Conservation (phyloP, 2,113 vertebrate genomes). For the Paradoxurus hermaphroditus region DNA sequence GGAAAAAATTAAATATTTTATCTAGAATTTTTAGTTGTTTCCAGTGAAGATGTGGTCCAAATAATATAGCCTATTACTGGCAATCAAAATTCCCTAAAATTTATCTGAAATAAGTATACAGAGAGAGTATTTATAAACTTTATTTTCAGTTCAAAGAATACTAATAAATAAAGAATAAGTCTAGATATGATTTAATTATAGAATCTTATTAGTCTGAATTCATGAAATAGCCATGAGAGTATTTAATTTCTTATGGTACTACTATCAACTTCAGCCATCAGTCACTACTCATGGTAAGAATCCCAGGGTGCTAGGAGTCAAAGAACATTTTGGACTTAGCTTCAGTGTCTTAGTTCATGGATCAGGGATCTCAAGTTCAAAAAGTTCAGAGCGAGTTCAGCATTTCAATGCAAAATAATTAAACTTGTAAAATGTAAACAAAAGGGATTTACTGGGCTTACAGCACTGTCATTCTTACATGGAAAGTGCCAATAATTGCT, state of each 20-base stretch:
- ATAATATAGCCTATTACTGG: background rate
- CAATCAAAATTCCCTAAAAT: background rate
- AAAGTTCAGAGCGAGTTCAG: background rate
- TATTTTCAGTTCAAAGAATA: slow-evolving; percentile 27
- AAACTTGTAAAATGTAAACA: background rate
- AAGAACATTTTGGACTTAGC: background rate
- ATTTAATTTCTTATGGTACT: background rate
- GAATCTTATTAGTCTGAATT: background rate
- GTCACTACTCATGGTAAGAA: background rate
- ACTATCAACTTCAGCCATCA: background rate
- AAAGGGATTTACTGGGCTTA: background rate
- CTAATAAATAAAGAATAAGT: slow-evolving; percentile 18
- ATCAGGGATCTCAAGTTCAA: background rate
- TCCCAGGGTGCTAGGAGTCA: background rate
- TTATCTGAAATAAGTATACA: background rate
- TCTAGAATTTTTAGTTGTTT: background rate
- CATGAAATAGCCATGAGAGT: background rate
- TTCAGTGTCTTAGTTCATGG: background rate
- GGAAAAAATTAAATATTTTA: background rate
- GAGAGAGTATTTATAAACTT: background rate
- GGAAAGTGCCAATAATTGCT: background rate
- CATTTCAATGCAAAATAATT: background rate
- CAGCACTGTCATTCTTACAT: background rate
- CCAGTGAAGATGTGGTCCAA: background rate
- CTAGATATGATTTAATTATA: background rate